These are phyloP conservation scores for Rhabdomys pumilio DNA, from an alignment of 2,797 vertebrate genomes.

Conservation along the genomic window DNA sequence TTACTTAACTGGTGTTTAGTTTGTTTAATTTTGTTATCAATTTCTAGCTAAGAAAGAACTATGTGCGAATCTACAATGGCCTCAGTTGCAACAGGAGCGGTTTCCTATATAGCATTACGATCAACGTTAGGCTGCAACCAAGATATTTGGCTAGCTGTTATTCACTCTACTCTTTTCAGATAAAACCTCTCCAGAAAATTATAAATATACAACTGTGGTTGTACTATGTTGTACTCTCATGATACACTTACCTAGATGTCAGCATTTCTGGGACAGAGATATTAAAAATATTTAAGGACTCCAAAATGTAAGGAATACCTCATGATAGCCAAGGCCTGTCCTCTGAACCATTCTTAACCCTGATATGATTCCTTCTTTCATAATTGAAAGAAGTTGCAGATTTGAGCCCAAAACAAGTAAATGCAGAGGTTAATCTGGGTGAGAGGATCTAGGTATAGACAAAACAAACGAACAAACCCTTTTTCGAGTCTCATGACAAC, in stretches of 20 bases:
- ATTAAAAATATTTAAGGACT: neutral
- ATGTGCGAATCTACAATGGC: neutral
- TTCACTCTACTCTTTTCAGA: neutral
- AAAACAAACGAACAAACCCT: neutral
- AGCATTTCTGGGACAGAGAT: neutral
- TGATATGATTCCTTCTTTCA: neutral
- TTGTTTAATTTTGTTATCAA: neutral
- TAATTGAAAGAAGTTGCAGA: neutral
- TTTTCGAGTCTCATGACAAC: neutral
- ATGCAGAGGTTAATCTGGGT: neutral
- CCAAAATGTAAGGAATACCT: neutral
- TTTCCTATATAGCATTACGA: neutral
- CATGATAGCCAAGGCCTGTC: rapidly evolving
- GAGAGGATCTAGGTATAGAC: neutral
- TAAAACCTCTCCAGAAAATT: neutral
- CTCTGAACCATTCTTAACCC: neutral
- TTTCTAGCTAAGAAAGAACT: neutral
- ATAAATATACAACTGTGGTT: neutral
- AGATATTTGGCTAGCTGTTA: neutral
- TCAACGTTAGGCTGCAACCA: neutral
- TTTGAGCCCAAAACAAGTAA: neutral
- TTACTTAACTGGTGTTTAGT: neutral
- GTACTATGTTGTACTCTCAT: neutral
- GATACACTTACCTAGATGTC: neutral
- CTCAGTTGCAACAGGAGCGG: rapidly evolving